These are phyloP conservation scores for Apteryx owenii DNA, from an alignment of 2,113 vertebrate species.

Conservation along the genomic window DNA sequence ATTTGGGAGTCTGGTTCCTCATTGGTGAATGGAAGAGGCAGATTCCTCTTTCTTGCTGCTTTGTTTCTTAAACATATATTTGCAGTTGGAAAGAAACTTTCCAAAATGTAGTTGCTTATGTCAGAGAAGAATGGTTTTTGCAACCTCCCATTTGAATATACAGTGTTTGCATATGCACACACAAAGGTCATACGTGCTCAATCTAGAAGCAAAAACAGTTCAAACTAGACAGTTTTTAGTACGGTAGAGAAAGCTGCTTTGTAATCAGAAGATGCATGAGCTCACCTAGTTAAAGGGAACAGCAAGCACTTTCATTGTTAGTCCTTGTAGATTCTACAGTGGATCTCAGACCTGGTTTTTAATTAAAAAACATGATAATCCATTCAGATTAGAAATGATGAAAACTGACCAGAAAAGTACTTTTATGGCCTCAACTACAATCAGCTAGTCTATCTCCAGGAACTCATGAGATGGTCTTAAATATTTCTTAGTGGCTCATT, in stretches of 20 bases:
- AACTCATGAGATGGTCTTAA: neutral
- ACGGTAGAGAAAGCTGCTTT: neutral
- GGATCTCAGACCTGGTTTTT: neutral
- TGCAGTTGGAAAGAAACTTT: neutral
- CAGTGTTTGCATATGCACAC: neutral
- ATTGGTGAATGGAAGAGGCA: neutral
- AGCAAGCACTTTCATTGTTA: neutral
- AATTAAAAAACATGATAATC: neutral
- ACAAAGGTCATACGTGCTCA: neutral
- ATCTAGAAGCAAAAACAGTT: neutral
- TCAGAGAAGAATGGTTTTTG: neutral
- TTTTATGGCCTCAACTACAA: neutral
- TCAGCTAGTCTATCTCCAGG: neutral
- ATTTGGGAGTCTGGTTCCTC: neutral
- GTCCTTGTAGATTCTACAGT: neutral
- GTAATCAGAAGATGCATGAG: neutral
- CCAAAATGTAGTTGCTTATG: neutral
- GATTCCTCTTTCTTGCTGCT: neutral
- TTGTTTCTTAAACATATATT: neutral
- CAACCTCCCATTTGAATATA: neutral
- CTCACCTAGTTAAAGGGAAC: neutral
- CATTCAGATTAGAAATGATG: neutral
- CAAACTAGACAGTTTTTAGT: neutral
- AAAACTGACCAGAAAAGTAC: neutral
- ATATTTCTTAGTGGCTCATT: neutral